Percentiles rank a stretch among this genome's conserved stretches.
These are phyloP conservation scores for Amphipyra berbera DNA, from an alignment of 2,888 invertebrate genomes.

Conservation along the genomic window DNA sequence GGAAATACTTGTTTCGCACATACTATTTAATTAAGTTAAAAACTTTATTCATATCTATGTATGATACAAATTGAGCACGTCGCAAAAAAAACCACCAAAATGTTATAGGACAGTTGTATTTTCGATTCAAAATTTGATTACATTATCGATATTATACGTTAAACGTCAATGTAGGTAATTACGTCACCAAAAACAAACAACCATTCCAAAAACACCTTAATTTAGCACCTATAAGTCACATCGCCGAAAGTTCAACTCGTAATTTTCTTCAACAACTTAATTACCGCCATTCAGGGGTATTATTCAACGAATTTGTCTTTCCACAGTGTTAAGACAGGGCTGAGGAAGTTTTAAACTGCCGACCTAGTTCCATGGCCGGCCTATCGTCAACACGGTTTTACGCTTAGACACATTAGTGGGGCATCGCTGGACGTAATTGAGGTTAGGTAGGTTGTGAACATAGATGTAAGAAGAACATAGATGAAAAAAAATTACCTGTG, in stretches of 20 bases:
- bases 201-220: not conserved
- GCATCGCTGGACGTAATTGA: slow-evolving; percentile 12
- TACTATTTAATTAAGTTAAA: too few species aligned
- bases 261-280: slow-evolving; percentile 40
- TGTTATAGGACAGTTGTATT: too few species aligned
- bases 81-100: too few species aligned
- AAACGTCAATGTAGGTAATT: too few species aligned
- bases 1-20: too few species aligned
- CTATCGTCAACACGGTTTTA: slow-evolving; percentile 25
- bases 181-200: too few species aligned
- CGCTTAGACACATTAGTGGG: slow-evolving; percentile 20
- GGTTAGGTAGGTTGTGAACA: slow-evolving; percentile 6
- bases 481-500: too few species aligned
- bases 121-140: too few species aligned
- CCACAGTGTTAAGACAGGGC: slow-evolving; percentile 23
- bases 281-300: slow-evolving; percentile 35
- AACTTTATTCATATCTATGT: too few species aligned
- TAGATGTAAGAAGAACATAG: not conserved
- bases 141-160: too few species aligned
- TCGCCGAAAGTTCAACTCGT: slow-evolving; percentile 25
- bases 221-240: slow-evolving; percentile 14
- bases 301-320: slow-evolving; percentile 49
- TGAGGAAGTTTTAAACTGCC: slow-evolving; percentile 40
- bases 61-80: too few species aligned
- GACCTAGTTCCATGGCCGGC: slow-evolving; percentile 40